Evolutionary conservation across 1,140 invertebrate genomes (phyloP), one percentile per base, ranked within the genome.

Genomic region (Lycorma delicatula): DNA sequence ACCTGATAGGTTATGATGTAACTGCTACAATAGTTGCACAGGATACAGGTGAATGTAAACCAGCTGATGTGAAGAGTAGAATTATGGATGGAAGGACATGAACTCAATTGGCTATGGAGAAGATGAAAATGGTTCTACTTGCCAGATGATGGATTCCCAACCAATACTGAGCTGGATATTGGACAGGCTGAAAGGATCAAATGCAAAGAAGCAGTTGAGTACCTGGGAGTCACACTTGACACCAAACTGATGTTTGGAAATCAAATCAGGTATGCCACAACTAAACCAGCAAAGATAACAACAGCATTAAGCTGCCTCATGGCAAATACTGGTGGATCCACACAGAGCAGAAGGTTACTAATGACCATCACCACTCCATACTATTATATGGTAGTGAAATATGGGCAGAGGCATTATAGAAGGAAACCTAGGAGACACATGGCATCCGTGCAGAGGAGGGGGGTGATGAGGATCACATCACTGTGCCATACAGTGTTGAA

Each of bases 401-500:
- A 3, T 38, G 36, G 36, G 36, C 36, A 13, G 12, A 13, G 3
- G 36, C 36, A 13, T 6, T 13, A 5, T 3, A 38, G 36, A 3
- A n/a, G 36, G 3, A 13, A 18, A 38, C 3, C 3, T 13, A 4
- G 36, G 3, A 6, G 13, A 4, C 36, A 18, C 3, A 12, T 38
- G 3, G 3, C 12, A 5, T 5, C 36, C 3, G 36, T 38, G 3
- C 36, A 38, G 36, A 38, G 12, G 18, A 13, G 13, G 12, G 36
- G 36, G 36, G 36, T 18, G n/a, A n/a, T n/a, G n/a, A n/a, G n/a
- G 29, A 59, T 67, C 9, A 41, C 41, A 7, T 47, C 34, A 1
- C 61, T 53, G 1, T 68, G 68, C 47, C 31, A 58, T 11, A 69
- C 67, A 9, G 60, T 66, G 16, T 68, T 63, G 13, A 58, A 26